A percentile compares a stretch with the other conserved stretches of the same genome.
These are phyloP conservation scores for Rostratula benghalensis DNA, from an alignment of 2,113 vertebrate genomes.

Conservation along the genomic window DNA sequence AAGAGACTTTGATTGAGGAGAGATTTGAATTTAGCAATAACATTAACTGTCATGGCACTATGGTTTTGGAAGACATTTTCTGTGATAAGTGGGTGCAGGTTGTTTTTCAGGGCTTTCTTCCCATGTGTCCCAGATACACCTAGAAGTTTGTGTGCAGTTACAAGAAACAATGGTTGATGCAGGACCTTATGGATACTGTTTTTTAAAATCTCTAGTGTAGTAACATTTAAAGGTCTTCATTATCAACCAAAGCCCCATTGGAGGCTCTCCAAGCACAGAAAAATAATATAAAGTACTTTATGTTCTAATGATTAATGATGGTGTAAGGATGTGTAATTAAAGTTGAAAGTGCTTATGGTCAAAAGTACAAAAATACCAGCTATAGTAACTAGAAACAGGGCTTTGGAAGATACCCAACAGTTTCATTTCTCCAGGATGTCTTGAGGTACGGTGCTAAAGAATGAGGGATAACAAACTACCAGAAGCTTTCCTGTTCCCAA, in stretches of 20 bases:
- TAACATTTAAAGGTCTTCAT: not conserved
- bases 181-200: rapidly evolving
- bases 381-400: not conserved
- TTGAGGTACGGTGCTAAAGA: not conserved
- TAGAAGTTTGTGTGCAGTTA: not conserved
- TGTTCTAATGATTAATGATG: not conserved
- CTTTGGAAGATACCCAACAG: not conserved
- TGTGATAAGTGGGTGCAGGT: not conserved
- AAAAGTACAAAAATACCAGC: not conserved
- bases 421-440: not conserved
- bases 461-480: not conserved
- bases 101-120: not conserved
- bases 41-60: rapidly evolving
- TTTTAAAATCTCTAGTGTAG: not conserved
- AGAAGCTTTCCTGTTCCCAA: not conserved
- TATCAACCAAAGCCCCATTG: not conserved
- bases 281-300: not conserved
- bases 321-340: not conserved
- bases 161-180: not conserved
- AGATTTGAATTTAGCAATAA: not conserved
- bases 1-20: not conserved
- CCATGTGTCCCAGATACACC: not conserved
- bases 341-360: not conserved
- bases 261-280: not conserved
- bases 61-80: not conserved